phyloP scores from a whole-genome alignment of 2,113 vertebrate species.

The Emydocephalus ijimae region DNA sequence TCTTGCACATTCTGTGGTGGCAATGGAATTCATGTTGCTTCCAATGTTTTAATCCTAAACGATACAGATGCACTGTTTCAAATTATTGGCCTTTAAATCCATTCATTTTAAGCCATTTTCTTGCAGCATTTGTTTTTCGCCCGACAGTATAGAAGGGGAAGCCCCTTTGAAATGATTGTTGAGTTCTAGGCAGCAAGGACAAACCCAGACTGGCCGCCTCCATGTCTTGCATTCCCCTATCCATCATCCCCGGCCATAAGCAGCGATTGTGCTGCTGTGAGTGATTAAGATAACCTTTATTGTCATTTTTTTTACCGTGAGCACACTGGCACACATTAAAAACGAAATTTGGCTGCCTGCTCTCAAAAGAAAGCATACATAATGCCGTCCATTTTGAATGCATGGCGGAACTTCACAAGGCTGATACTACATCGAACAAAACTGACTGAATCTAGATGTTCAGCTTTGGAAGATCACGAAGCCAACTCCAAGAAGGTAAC shows the following conservation, averaged over 20 bases:
- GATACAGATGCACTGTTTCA: not conserved
- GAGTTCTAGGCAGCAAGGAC: not conserved
- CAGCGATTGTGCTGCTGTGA: not conserved
- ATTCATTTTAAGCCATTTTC: not conserved
- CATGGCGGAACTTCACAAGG: no score
- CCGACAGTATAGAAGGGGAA: not conserved
- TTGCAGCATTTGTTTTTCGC: not conserved
- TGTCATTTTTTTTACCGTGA: no score
- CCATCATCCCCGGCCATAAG: not conserved
- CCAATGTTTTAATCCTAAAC: not conserved
- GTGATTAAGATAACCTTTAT: no score
- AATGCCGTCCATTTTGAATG: no score
- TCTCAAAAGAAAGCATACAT: no score
- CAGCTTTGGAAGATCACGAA: no score
- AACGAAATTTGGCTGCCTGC: no score
- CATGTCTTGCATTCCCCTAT: not conserved
- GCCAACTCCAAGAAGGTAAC: not conserved
- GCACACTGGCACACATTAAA: no score
- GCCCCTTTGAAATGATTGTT: not conserved
- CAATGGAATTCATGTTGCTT: not conserved
- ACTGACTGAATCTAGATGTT: no score
- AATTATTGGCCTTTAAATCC: not conserved
- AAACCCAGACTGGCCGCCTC: not conserved
- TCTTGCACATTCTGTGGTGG: not conserved
- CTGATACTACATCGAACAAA: no score